Evolutionary conservation across 2,888 invertebrate species (phyloP).

Genomic region (Drosophila algonquin): DNA sequence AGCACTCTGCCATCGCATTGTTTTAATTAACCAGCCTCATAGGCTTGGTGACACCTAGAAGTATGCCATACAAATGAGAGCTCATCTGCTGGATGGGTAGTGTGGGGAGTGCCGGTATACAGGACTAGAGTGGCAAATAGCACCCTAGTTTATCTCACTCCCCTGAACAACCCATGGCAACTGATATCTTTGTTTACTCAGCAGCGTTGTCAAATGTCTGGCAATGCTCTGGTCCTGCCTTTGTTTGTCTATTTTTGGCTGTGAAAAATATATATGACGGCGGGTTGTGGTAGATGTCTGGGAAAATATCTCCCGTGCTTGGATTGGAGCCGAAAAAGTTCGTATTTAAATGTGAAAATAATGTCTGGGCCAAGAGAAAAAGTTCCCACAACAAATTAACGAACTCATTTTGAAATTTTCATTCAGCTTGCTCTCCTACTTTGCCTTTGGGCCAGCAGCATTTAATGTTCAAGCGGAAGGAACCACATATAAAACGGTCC

Average conservation of each 20-base stretch:
- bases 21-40: slow-evolving; percentile 40
- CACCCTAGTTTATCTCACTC: slow-evolving; percentile 22
- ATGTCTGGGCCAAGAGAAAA: slow-evolving; percentile 14
- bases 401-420: slow-evolving; percentile 44
- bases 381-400: slow-evolving; percentile 37
- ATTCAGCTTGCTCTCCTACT: slow-evolving; percentile 26
- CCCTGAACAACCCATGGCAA: slow-evolving; percentile 28
- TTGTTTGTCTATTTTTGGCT: slow-evolving; percentile 10
- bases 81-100: slow-evolving; percentile 28
- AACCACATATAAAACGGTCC: slow-evolving; percentile 26
- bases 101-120: background rate
- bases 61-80: slow-evolving; percentile 24
- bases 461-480: slow-evolving; percentile 21
- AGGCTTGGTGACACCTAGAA: slow-evolving; percentile 34
- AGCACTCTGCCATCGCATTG: slow-evolving; percentile 13
- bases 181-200: slow-evolving; percentile 56
- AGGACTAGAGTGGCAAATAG: slow-evolving; percentile 14
- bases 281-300: slow-evolving; percentile 11
- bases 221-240: background rate
- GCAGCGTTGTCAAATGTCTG: slow-evolving; percentile 31
- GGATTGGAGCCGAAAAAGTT: slow-evolving; percentile 10
- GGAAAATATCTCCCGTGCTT: background rate
- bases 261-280: slow-evolving; percentile 16
- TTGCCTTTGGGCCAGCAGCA: slow-evolving; percentile 29
- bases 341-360: slow-evolving; percentile 31